phyloP scores from a whole-genome alignment of 2,888 invertebrate species.

The Barypeithes pellucidus region DNA sequence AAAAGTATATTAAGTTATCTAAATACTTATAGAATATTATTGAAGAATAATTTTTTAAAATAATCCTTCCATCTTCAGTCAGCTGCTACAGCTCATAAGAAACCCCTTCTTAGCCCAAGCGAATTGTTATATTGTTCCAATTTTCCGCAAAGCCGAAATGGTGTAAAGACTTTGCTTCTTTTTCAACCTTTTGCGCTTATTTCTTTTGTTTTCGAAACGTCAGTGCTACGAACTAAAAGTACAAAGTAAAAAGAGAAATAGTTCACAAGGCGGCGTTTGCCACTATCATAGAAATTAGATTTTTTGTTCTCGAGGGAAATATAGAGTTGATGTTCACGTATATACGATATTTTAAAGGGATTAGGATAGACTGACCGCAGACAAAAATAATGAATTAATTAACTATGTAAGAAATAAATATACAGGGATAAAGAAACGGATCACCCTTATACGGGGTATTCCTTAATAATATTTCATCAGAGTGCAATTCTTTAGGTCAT shows the following conservation, averaged over 20 bases:
- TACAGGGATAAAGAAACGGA: too few relatives aligned
- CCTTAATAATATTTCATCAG: too few relatives aligned
- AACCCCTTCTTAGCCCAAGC: background rate
- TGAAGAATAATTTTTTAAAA: background rate
- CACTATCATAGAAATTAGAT: conserved; percentile 52
- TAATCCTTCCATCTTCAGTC: background rate
- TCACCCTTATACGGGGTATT: too few relatives aligned
- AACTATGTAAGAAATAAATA: too few relatives aligned
- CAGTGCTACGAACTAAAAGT: conserved; percentile 35
- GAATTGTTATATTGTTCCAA: conserved; percentile 33
- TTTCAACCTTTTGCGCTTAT: conserved; percentile 21
- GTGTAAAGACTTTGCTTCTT: conserved; percentile 35
- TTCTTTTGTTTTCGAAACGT: conserved; percentile 45
- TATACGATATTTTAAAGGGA: conserved; percentile 8
- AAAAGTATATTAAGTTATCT: too few relatives aligned
- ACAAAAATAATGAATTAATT: conserved; percentile 1
- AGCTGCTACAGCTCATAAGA: background rate
- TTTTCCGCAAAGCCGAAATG: conserved; percentile 42
- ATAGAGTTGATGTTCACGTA: conserved; percentile 28
- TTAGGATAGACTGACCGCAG: background rate
- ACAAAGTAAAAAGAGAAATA: conserved; percentile 41
- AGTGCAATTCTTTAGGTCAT: too few relatives aligned
- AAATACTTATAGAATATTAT: too few relatives aligned
- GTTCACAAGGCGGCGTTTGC: conserved; percentile 39
- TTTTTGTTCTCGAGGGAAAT: conserved; percentile 46